phyloP scores from a whole-genome alignment of 1,140 invertebrate species.

The Heliconius nattereri region DNA sequence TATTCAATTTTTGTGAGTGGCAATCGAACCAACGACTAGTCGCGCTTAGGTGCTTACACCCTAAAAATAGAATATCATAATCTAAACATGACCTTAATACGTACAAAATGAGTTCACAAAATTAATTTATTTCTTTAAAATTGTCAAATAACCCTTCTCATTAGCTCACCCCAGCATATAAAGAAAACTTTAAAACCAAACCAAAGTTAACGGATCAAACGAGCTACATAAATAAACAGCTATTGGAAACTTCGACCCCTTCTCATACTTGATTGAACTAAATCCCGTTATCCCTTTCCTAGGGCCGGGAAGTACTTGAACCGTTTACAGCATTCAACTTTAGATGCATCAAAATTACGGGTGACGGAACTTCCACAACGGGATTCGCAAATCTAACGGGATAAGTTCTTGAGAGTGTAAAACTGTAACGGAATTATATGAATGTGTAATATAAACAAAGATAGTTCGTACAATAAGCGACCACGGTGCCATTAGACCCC shows the following conservation, averaged over 20 bases:
- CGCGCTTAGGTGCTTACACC: no score
- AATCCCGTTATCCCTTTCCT: constrained; percentile 56
- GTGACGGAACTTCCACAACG: constrained; percentile 5
- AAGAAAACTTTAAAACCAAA: constrained; percentile 36
- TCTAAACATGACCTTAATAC: no score
- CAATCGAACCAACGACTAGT: no score
- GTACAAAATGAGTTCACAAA: neutral
- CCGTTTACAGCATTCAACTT: constrained; percentile 51
- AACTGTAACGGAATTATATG: neutral
- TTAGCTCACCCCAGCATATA: neutral
- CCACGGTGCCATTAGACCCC: constrained; percentile 64
- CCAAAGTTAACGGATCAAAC: constrained; percentile 40
- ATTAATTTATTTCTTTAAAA: neutral
- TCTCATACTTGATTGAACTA: constrained; percentile 59
- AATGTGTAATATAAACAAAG: constrained; percentile 46
- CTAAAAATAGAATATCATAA: neutral
- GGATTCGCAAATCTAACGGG: neutral
- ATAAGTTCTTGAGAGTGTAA: neutral
- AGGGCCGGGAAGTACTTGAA: constrained; percentile 49
- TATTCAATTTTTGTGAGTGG: no score
- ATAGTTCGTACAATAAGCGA: constrained; percentile 43
- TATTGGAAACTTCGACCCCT: constrained; percentile 52
- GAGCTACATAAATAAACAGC: constrained; percentile 52
- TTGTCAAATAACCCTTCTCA: constrained; percentile 16
- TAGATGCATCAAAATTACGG: constrained; percentile 37